Conservation (phyloP, 2,797 vertebrate genomes). For the Notoglanidium macrostoma region DNA sequence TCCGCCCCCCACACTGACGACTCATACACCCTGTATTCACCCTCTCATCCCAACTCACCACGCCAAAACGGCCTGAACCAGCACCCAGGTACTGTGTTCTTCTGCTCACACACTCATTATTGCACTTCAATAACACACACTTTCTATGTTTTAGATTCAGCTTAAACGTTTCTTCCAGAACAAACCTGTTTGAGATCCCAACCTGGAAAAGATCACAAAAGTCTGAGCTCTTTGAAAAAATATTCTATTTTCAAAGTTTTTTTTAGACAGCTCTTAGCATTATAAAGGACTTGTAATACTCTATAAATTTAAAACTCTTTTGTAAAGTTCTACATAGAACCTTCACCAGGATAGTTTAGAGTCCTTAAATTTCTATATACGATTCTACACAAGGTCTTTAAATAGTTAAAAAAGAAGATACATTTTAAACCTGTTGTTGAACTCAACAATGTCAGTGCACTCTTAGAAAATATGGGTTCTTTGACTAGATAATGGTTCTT, state of each 20-base stretch:
- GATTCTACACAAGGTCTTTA: not conserved
- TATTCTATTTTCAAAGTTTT: not conserved
- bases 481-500: not conserved
- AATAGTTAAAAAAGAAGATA: not conserved
- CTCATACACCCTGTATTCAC: slow-evolving; percentile 73
- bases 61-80: slow-evolving; percentile 60
- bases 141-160: not conserved
- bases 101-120: not conserved
- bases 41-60: slow-evolving; percentile 49
- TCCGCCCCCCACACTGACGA: slow-evolving; percentile 71
- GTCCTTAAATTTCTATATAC: not conserved
- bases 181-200: not conserved
- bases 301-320: not conserved
- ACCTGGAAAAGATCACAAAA: not conserved
- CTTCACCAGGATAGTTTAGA: too few relatives aligned
- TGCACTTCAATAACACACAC: not conserved
- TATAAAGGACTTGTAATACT: not conserved
- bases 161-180: not conserved
- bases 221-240: not conserved
- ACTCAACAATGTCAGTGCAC: not conserved
- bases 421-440: not conserved
- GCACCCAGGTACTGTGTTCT: slow-evolving; percentile 48
- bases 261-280: not conserved
- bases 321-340: not conserved
- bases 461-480: not conserved